These are phyloP conservation scores for Rhopalosiphum maidis DNA, from an alignment of 1,140 invertebrate genomes.

Conservation along the genomic window DNA sequence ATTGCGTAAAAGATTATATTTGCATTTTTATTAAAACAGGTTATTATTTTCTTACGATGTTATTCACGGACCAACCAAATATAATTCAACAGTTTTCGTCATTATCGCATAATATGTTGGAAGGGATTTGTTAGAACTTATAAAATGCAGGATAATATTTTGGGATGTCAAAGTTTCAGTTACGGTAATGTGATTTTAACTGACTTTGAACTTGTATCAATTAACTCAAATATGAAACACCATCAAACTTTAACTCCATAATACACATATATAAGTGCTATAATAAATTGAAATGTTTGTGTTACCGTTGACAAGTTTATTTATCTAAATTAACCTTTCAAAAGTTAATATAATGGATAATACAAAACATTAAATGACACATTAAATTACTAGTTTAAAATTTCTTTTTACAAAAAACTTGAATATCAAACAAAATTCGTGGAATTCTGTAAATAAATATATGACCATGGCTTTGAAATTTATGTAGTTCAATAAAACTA, in stretches of 20 bases:
- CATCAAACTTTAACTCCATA: background rate
- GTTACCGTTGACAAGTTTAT: conserved; percentile 26
- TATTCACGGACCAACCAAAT: background rate
- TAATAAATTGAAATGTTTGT: background rate
- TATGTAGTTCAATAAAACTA: background rate
- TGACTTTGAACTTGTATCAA: conserved; percentile 26
- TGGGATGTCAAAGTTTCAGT: background rate
- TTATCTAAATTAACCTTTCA: background rate
- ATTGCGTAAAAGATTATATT: conserved; percentile 11
- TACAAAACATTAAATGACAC: background rate
- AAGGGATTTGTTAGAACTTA: background rate
- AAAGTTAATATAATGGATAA: background rate
- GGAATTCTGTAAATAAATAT: background rate
- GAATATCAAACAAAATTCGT: background rate
- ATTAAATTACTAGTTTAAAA: background rate
- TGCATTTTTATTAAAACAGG: conserved; percentile 43
- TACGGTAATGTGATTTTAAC: conserved; percentile 4
- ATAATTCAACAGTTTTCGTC: background rate
- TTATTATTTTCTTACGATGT: background rate
- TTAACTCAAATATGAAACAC: background rate
- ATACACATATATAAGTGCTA: background rate
- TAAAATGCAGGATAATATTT: background rate
- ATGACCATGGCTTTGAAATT: background rate
- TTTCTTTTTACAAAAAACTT: background rate
- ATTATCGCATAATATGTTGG: background rate